A percentile compares a stretch with the other conserved stretches of the same genome.
Evolutionary conservation across 1,140 invertebrate genomes (phyloP).

Genomic region (Probaryconus sp.): DNA sequence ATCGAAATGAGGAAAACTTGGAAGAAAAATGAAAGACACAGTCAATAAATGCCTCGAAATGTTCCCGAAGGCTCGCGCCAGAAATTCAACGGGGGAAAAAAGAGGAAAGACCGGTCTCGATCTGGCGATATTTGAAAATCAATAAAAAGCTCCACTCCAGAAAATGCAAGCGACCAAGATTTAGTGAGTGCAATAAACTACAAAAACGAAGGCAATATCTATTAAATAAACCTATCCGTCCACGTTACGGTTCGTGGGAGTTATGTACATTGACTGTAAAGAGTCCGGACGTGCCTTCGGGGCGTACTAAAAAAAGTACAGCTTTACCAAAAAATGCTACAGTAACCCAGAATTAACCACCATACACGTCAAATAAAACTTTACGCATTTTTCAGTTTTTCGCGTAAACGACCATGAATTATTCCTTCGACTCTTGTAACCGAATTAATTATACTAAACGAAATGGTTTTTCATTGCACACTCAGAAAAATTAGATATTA

Average conservation of each 20-base stretch:
- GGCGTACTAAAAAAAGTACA: conserved; percentile 22
- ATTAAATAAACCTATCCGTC: conserved; percentile 32
- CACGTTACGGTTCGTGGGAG: conserved; percentile 9
- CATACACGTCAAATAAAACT: conserved; percentile 36
- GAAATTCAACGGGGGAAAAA: background rate
- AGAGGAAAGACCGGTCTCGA: background rate
- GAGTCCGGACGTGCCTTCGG: conserved; percentile 14
- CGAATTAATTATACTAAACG: too few relatives aligned
- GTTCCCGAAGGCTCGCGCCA: too few relatives aligned
- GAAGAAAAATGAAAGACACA: conserved; percentile 27
- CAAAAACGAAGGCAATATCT: conserved; percentile 35
- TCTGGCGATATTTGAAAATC: background rate
- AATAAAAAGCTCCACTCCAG: background rate
- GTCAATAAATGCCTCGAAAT: too few relatives aligned
- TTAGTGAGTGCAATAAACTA: conserved; percentile 10
- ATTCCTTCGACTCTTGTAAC: too few relatives aligned
- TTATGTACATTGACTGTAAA: conserved; percentile 29
- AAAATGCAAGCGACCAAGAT: background rate
- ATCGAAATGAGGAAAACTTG: background rate
- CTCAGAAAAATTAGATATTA: too few relatives aligned
- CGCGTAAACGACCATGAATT: conserved; percentile 17
- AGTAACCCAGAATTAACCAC: conserved; percentile 23
- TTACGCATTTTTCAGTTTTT: conserved; percentile 25
- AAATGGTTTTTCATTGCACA: too few relatives aligned
- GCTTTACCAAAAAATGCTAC: conserved; percentile 11